Conservation (phyloP, 2,888 invertebrate genomes). For the Cantharis lateralis region DNA sequence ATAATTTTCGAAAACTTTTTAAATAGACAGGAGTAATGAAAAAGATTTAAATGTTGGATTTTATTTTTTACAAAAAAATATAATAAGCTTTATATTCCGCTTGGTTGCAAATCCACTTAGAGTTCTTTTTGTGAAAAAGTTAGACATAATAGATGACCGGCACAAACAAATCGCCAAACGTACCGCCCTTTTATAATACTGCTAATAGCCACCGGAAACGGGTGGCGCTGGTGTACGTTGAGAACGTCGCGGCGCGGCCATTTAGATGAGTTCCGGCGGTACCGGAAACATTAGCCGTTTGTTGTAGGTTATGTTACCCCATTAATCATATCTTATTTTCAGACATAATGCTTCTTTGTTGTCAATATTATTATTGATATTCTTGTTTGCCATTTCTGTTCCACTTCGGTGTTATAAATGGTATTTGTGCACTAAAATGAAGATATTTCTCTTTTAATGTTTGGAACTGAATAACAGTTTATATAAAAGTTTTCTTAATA, state of each 20-base stretch:
- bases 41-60: slow-evolving; percentile 18
- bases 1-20: background rate
- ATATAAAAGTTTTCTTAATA: slow-evolving; percentile 24
- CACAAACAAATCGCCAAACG: slow-evolving; percentile 51
- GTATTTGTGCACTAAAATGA: slow-evolving; percentile 52
- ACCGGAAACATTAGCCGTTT: slow-evolving; percentile 56
- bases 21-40: slow-evolving; percentile 1
- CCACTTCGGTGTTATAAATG: slow-evolving; percentile 54
- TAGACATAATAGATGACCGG: slow-evolving; percentile 41
- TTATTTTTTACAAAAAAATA: slow-evolving; percentile 31
- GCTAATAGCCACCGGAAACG: slow-evolving; percentile 55
- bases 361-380: slow-evolving; percentile 56
- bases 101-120: slow-evolving; percentile 49
- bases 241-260: slow-evolving; percentile 46
- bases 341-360: slow-evolving; percentile 45
- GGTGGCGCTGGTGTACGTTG: slow-evolving; percentile 47
- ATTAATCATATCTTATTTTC: slow-evolving; percentile 56
- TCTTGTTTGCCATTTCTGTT: slow-evolving; percentile 53
- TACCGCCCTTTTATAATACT: slow-evolving; percentile 55
- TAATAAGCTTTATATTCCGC: slow-evolving; percentile 48
- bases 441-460: slow-evolving; percentile 48
- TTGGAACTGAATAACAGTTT: slow-evolving; percentile 10
- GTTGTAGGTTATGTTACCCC: slow-evolving; percentile 52
- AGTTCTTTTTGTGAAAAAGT: slow-evolving; percentile 37
- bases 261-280: slow-evolving; percentile 55